A percentile compares a stretch with the other conserved stretches of the same genome.
phyloP scores from a whole-genome alignment of 2,797 vertebrate genomes.

The Sebastes trivittatus region DNA sequence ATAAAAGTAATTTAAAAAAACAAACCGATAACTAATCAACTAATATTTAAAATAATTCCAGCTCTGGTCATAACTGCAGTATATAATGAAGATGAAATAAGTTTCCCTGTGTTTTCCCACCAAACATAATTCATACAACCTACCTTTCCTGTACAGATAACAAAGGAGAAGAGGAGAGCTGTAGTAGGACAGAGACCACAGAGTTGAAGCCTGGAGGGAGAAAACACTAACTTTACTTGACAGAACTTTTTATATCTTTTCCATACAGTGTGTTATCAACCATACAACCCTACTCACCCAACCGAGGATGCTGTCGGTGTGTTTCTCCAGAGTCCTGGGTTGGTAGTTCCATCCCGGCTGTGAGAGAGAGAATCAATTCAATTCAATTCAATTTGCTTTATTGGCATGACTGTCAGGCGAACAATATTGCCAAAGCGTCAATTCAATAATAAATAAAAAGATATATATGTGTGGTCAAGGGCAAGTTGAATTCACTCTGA shows the following conservation, averaged over 20 bases:
- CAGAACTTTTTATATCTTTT: not conserved
- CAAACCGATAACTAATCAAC: not conserved
- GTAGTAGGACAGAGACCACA: slow-evolving; percentile 94
- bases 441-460: no score
- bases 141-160: slow-evolving; percentile 95
- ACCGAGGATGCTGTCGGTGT: slow-evolving; percentile 89
- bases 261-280: not conserved
- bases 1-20: no score
- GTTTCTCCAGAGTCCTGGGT: slow-evolving; percentile 86
- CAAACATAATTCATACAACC: not conserved
- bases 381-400: no score
- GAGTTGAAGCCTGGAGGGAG: slow-evolving; percentile 84
- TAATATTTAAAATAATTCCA: not conserved
- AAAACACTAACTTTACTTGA: not conserved
- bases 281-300: slow-evolving; percentile 82
- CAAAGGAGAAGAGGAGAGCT: slow-evolving; percentile 90
- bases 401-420: no score
- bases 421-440: no score
- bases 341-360: slow-evolving; percentile 89
- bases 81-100: not conserved
- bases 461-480: not conserved
- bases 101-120: not conserved
- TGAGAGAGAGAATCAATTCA: not conserved
- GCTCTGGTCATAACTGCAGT: not conserved
- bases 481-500: not conserved